Evolutionary conservation across 2,113 vertebrate genomes (phyloP), one percentile per base, ranked within the genome.

Genomic region (Malurus cyaneus): DNA sequence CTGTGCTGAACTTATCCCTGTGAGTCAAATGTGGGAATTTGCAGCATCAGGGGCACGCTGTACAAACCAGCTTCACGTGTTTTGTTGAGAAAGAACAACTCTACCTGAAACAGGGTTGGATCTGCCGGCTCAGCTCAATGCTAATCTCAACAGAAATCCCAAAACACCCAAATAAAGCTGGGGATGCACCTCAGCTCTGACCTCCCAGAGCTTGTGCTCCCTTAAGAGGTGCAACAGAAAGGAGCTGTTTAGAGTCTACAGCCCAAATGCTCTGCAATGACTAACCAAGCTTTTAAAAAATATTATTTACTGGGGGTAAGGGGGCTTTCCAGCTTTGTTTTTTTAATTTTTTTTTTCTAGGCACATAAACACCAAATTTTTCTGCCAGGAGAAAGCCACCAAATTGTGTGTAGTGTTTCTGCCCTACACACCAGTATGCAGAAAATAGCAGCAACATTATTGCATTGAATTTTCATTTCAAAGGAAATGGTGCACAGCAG

Each of bases 381-480:
- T 24, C 32, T 73, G 34, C 57, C 46, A 54, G 26, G 52, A 72
- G 62, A 87, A 93, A 50, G 64, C 52, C 54, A 42, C 23, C 3
- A 0, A 60, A 65, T 6, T 6, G 36, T 2, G 9, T 8, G 60
- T 11, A 8, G 44, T 20, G 52, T 25, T 59, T 65, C 46, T 54
- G 47, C 56, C 29, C 84, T 77, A 46, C 57, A 64, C 23, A 31
- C 70, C n/a, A 42, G 50, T 76, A 95, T 76, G 91, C 65, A 93
- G 87, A 85, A 80, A 62, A 46, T 3, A 93, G 78, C 5, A 87
- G 76, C 59, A 67, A 42, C 52, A 91, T 86, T 87, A 86, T 26
- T 72, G 57, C 59, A 88, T 4, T 83, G 91, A 83, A 94, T 96
- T 91, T 74, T 94, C 93, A 91, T 92, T 93, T 89, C 80, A 88